phyloP scores from a whole-genome alignment of 2,797 vertebrate species.

The Clarias fuscus region DNA sequence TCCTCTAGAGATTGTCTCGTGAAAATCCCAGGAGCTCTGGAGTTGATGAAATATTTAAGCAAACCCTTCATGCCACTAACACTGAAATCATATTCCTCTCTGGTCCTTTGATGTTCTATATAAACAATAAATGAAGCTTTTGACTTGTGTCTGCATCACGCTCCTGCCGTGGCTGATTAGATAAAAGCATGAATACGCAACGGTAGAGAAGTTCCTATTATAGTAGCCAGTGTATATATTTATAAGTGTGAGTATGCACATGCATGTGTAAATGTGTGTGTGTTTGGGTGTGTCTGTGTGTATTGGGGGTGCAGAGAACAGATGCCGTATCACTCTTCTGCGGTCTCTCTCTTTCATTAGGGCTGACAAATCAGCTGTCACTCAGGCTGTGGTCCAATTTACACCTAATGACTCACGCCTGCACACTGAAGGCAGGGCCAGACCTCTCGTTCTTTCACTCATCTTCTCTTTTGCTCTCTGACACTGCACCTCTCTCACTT shows the following conservation, averaged over 20 bases:
- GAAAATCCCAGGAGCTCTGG: background rate
- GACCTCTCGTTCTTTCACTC: conserved; percentile 41
- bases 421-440: conserved; percentile 80
- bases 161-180: background rate
- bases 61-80: background rate
- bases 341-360: conserved; percentile 80
- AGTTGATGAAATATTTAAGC: background rate
- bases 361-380: conserved; percentile 92
- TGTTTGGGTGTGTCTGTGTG: conserved; percentile 36
- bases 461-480: conserved; percentile 44
- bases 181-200: background rate
- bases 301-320: conserved; percentile 35
- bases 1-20: background rate
- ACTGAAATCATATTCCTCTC: background rate
- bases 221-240: background rate
- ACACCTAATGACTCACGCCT: conserved; percentile 93
- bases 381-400: conserved; percentile 90
- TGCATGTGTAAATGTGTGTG: conserved; percentile 20
- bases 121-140: background rate
- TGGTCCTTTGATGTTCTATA: no score
- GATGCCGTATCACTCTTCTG: conserved; percentile 61
- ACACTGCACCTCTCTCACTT: conserved; percentile 30
- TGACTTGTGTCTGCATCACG: background rate
- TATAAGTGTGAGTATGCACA: background rate
- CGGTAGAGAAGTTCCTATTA: background rate